These are phyloP conservation scores for Lytechinus pictus DNA, from an alignment of 35 echinoderm and acorn worm species.

Conservation along the genomic window DNA sequence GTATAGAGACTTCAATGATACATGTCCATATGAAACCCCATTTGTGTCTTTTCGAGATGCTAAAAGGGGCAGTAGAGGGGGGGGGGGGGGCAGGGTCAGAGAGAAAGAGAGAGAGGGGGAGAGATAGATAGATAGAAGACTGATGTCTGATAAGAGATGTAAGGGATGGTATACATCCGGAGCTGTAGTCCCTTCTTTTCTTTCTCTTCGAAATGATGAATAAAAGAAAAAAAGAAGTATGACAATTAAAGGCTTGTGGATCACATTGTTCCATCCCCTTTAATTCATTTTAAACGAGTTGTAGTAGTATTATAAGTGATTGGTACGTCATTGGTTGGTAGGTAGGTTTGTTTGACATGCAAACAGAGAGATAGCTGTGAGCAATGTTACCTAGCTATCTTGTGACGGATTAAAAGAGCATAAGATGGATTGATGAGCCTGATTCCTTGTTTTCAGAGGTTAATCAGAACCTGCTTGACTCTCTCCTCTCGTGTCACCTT, in stretches of 20 bases:
- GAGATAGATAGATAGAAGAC: neutral
- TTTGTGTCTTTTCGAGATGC: neutral
- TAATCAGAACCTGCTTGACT: neutral
- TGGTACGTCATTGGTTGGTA: neutral
- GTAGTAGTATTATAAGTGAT: neutral
- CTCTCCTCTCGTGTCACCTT: neutral
- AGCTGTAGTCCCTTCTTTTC: too few relatives aligned
- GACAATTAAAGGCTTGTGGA: too few relatives aligned
- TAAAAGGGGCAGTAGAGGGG: neutral
- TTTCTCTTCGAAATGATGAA: too few relatives aligned
- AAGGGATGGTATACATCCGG: too few relatives aligned
- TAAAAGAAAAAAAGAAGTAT: too few relatives aligned
- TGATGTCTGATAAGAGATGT: too few relatives aligned
- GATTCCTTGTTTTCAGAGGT: neutral
- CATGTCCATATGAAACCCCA: too few relatives aligned
- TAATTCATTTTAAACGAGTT: neutral
- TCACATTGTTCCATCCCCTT: neutral
- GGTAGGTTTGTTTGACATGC: neutral
- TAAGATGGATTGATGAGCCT: conserved; percentile 2
- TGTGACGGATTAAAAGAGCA: conserved; percentile 4
- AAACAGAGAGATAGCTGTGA: neutral
- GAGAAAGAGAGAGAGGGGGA: neutral
- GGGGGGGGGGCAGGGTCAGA: neutral
- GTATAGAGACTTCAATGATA: too few relatives aligned
- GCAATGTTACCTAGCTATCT: neutral